Evolutionary conservation across 2,888 invertebrate species (phyloP), one percentile per base, ranked within the genome.

Genomic region (Tenthredo notha): DNA sequence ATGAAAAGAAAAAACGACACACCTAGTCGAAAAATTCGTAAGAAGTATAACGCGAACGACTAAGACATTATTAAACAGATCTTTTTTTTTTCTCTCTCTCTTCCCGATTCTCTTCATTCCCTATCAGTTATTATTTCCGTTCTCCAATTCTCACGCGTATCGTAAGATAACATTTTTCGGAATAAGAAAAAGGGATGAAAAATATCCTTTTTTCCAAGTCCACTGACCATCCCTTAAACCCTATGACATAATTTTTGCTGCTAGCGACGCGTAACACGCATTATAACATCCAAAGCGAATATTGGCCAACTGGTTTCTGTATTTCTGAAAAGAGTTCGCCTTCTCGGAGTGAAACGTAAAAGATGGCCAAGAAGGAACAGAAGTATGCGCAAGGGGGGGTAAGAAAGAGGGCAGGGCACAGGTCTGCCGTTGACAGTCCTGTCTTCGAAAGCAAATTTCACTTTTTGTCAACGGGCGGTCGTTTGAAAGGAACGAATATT

Each of bases 401-500:
- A 25, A 29, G 6, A 21, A 37, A 29, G 40, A 40, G 33, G 54
- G 33, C 61, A 74, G 80, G 80, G 80, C 58, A 61, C 37, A 87
- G 85, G 86, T 88, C 91, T 92, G 92, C 86, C 87, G 86, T 87
- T 92, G 92, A 92, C 92, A 92, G 91, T 91, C 88, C 90, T 89
- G 91, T 91, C 91, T 90, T 88, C 89, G 78, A 88, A 90, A 88
- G 90, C 90, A 91, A 92, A 91, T 91, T 92, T 91, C 90, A 91
- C 91, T 91, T 92, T 92, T 92, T 91, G 92, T 91, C 91, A 89
- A 90, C 87, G 90, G 87, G 88, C 89, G 87, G 87, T 89, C 89
- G 90, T 88, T 88, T 90, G 91, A 91, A 91, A 91, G 89, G 91
- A 92, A 90, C 90, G 91, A 92, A 92, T 92, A 92, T 92, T 92